phyloP scores from a whole-genome alignment of 2,888 invertebrate genomes.

The Eristalis pertinax region DNA sequence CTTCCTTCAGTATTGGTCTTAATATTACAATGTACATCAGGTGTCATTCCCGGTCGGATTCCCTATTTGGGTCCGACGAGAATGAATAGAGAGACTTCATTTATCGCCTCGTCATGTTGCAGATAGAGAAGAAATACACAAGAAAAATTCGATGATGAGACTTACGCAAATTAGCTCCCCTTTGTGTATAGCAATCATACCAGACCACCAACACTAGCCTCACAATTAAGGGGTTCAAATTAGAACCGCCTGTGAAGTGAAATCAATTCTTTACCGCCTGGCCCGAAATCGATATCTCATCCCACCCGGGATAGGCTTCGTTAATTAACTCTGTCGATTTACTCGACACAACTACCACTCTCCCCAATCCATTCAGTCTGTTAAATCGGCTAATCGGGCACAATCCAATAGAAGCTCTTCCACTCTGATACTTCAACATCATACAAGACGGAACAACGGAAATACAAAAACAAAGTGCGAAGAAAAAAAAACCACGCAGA shows the following conservation, averaged over 20 bases:
- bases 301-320: background rate
- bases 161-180: too few relatives aligned
- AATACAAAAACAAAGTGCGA: background rate
- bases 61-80: too few relatives aligned
- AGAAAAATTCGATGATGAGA: too few relatives aligned
- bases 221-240: too few relatives aligned
- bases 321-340: conserved; percentile 18
- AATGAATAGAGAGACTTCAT: too few relatives aligned
- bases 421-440: conserved; percentile 23
- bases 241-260: background rate
- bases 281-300: background rate
- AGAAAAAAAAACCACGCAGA: background rate
- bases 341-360: background rate
- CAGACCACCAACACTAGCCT: too few relatives aligned
- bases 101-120: too few relatives aligned
- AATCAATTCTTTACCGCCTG: background rate
- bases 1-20: too few relatives aligned
- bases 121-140: too few relatives aligned
- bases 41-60: too few relatives aligned
- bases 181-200: too few relatives aligned
- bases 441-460: background rate
- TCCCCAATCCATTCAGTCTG: background rate
- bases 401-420: conserved; percentile 12
- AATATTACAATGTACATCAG: too few relatives aligned
- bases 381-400: background rate